Conservation (phyloP, 64 coral and sea anemone species). For the Cladopsammia gracilis region DNA sequence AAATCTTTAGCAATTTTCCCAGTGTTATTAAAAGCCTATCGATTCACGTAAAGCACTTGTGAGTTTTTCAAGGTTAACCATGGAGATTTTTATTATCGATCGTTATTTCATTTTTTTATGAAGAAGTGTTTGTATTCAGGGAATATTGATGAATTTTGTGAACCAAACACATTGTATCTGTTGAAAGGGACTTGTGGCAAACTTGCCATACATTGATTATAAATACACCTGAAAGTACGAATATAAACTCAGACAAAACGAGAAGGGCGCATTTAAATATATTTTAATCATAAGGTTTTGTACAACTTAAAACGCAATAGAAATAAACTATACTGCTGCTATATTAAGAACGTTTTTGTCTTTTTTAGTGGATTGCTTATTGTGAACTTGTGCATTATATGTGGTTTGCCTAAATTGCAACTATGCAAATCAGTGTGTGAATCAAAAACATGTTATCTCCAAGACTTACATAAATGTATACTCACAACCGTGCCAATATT, state of each 20-base stretch:
- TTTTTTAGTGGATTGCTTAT: background rate
- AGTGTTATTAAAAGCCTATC: constrained; percentile 3
- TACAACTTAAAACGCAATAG: background rate
- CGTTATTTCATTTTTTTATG: background rate
- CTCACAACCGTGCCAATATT: background rate
- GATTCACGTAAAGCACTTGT: background rate
- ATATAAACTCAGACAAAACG: background rate
- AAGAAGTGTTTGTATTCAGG: background rate
- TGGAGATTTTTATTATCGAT: background rate
- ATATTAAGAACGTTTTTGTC: background rate
- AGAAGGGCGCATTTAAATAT: too few relatives aligned
- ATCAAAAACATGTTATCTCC: background rate
- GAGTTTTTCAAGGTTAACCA: constrained; percentile 2
- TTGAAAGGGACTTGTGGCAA: background rate
- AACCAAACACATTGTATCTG: background rate
- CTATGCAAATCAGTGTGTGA: constrained; percentile 13
- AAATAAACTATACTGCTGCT: background rate
- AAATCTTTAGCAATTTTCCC: constrained; percentile 4
- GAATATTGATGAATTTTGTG: background rate
- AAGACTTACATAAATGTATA: too few relatives aligned
- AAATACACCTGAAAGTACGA: background rate
- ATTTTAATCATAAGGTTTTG: too few relatives aligned
- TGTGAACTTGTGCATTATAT: background rate
- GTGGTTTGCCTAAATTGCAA: background rate
- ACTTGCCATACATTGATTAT: background rate